phyloP scores from a whole-genome alignment of 2,888 invertebrate genomes.

The Drosophila pseudotalamancana region DNA sequence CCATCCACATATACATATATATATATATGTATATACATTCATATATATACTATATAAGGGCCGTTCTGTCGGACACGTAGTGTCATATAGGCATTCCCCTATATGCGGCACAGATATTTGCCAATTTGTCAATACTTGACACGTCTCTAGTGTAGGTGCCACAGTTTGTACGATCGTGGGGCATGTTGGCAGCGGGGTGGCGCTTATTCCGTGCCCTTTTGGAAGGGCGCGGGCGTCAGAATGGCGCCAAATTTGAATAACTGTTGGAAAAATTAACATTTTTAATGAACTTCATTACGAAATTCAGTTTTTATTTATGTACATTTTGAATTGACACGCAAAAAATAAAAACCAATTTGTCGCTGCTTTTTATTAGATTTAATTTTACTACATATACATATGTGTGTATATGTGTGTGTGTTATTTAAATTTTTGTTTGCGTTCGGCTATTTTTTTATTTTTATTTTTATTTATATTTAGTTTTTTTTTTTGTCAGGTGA shows the following conservation, averaged over 20 bases:
- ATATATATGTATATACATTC: neutral
- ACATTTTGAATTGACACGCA: slow-evolving; percentile 24
- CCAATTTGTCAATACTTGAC: slow-evolving; percentile 46
- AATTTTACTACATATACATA: no score
- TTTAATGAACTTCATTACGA: slow-evolving; percentile 44
- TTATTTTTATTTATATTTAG: slow-evolving; percentile 8
- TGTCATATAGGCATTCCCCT: slow-evolving; percentile 27
- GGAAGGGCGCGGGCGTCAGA: slow-evolving; percentile 20
- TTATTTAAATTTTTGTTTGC: neutral
- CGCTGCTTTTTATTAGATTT: slow-evolving; percentile 3
- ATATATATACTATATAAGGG: slow-evolving; percentile 26
- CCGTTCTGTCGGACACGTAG: slow-evolving; percentile 56
- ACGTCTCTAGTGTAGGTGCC: slow-evolving; percentile 43
- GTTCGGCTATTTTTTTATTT: neutral
- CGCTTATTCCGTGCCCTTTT: neutral
- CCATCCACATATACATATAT: neutral
- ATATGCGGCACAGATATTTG: slow-evolving; percentile 23
- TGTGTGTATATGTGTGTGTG: neutral
- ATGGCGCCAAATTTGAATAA: slow-evolving; percentile 27
- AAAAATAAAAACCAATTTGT: slow-evolving; percentile 6
- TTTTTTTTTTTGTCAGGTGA: slow-evolving; percentile 34
- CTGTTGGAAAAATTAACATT: slow-evolving; percentile 59
- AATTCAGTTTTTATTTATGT: slow-evolving; percentile 7
- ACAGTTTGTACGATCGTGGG: slow-evolving; percentile 16
- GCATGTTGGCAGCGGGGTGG: neutral